phyloP scores from a whole-genome alignment of 1,140 invertebrate genomes.

The Phymorhynchus buccinoides region DNA sequence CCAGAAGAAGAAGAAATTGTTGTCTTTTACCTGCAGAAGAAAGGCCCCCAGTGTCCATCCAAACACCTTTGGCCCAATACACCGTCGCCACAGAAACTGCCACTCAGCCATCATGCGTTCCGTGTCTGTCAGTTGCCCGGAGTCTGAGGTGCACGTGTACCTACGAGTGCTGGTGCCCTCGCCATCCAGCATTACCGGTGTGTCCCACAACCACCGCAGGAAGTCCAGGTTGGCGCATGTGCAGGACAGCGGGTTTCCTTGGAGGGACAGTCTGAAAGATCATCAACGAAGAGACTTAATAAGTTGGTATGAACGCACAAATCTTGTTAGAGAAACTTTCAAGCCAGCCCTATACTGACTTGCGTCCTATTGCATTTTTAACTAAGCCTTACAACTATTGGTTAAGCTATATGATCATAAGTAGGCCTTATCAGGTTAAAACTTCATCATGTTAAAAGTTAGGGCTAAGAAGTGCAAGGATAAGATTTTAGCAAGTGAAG shows the following conservation, averaged over 20 bases:
- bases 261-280: not conserved
- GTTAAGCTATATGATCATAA: no score
- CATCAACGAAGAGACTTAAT: not conserved
- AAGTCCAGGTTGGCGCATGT: conserved; percentile 10
- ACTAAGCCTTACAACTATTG: no score
- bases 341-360: no score
- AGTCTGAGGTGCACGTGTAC: not conserved
- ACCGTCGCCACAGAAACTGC: not conserved
- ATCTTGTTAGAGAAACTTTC: no score
- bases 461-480: no score
- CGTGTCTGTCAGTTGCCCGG: not conserved
- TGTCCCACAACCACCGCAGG: conserved; percentile 9
- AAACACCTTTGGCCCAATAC: not conserved
- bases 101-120: not conserved
- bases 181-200: not conserved
- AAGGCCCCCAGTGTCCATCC: not conserved
- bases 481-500: no score
- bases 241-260: not conserved
- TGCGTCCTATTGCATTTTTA: no score
- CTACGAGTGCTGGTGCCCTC: not conserved
- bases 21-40: not conserved
- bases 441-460: no score
- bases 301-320: no score
- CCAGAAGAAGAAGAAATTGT: no score
- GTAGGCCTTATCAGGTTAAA: no score